Evolutionary conservation across 37 sponge, comb jelly and placozoan genomes (phyloP).

Genomic region (Petrosia ficiformis): DNA sequence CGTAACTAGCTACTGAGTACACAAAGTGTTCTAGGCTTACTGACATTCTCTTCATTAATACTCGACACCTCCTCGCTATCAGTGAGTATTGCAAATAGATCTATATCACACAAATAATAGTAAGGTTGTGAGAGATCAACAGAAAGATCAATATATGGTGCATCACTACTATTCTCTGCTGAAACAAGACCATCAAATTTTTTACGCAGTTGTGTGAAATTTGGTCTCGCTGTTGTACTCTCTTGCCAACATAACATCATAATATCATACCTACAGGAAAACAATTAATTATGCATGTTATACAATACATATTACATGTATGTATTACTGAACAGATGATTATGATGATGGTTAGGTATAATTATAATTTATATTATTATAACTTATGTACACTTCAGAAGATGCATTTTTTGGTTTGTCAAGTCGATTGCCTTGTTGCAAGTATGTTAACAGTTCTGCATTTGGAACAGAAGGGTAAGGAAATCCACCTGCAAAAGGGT

Average conservation of each 20-base stretch:
- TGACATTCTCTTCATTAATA: no score
- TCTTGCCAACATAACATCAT: not conserved
- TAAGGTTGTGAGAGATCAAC: not conserved
- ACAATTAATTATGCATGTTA: no score
- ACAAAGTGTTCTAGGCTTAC: no score
- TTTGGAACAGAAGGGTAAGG: slow-evolving; percentile 45
- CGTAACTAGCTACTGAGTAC: no score
- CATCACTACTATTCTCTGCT: not conserved
- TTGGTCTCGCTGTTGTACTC: not conserved
- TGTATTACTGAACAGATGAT: no score
- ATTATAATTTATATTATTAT: not conserved
- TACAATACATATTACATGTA: no score
- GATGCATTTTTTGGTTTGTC: slow-evolving; percentile 55
- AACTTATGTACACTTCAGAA: slow-evolving; percentile 31
- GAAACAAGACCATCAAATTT: not conserved
- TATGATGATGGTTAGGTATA: not conserved
- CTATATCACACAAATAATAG: not conserved
- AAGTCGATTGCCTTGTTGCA: slow-evolving; percentile 48
- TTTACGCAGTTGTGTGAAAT: not conserved
- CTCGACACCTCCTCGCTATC: not conserved
- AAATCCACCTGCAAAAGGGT: slow-evolving; percentile 45
- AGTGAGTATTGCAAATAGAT: not conserved
- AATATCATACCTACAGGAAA: not conserved
- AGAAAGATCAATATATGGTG: not conserved
- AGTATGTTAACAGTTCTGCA: slow-evolving; percentile 9